These are phyloP conservation scores for Nasonovia ribisnigri DNA, from an alignment of 2,888 invertebrate genomes.

Conservation along the genomic window DNA sequence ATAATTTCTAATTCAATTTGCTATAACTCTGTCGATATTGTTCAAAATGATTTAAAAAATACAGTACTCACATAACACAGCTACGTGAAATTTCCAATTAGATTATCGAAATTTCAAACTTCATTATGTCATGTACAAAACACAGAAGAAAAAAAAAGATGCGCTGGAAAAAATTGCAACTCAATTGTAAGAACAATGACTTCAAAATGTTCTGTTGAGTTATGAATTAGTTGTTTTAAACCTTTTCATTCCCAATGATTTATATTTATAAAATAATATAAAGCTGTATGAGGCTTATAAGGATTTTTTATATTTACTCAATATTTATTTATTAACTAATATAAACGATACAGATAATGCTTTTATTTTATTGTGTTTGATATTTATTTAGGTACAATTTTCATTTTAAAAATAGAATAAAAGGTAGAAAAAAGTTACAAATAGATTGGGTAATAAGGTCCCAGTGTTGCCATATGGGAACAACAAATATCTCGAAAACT, in stretches of 20 bases:
- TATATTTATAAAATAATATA: conserved; percentile 24
- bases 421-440: background rate
- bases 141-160: conserved; percentile 43
- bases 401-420: background rate
- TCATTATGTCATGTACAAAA: conserved; percentile 13
- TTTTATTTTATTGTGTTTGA: conserved; percentile 15
- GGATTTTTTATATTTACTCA: conserved; percentile 10
- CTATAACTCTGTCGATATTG: too few relatives aligned
- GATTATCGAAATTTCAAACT: too few relatives aligned
- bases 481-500: conserved; percentile 9
- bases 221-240: conserved; percentile 32
- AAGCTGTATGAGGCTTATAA: background rate
- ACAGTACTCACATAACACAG: too few relatives aligned
- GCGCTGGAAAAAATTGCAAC: conserved; percentile 46
- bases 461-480: conserved; percentile 18
- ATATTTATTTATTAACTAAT: background rate
- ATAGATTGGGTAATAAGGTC: background rate
- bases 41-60: too few relatives aligned
- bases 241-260: conserved; percentile 1
- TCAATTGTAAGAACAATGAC: conserved; percentile 15
- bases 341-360: conserved; percentile 14
- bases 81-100: too few relatives aligned
- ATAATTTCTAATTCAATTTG: too few relatives aligned
- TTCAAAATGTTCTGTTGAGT: background rate
- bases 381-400: background rate